Conservation (phyloP, 2,888 invertebrate species). For the Phyllotreta cruciferae region DNA sequence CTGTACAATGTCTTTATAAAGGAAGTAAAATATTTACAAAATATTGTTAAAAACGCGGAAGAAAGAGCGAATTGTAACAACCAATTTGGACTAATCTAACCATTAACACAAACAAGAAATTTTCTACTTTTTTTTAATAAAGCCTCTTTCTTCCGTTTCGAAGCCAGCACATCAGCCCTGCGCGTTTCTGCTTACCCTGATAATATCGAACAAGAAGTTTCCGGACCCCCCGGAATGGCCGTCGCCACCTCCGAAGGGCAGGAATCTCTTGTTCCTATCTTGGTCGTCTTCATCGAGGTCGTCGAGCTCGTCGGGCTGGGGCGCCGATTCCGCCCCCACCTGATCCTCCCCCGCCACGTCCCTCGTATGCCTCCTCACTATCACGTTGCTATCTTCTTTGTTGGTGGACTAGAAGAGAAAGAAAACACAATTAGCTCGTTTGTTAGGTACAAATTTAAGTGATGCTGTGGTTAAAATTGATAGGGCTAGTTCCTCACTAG, state of each 20-base stretch:
- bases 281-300: slow-evolving; percentile 76
- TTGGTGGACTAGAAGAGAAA: slow-evolving; percentile 52
- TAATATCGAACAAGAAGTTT: slow-evolving; percentile 88
- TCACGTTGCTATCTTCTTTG: slow-evolving; percentile 47
- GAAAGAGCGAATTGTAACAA: background rate
- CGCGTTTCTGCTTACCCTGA: slow-evolving; percentile 73
- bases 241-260: slow-evolving; percentile 70
- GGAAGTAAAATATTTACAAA: slow-evolving; percentile 12
- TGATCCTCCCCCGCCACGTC: slow-evolving; percentile 47
- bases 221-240: slow-evolving; percentile 74
- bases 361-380: slow-evolving; percentile 53
- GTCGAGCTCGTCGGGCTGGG: slow-evolving; percentile 74
- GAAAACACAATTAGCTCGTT: slow-evolving; percentile 19
- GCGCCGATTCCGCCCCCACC: slow-evolving; percentile 63
- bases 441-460: too few relatives aligned
- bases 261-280: slow-evolving; percentile 82
- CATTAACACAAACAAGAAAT: background rate
- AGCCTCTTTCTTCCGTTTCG: slow-evolving; percentile 2
- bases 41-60: background rate
- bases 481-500: slow-evolving; percentile 33
- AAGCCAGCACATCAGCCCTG: background rate
- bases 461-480: too few relatives aligned
- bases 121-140: background rate
- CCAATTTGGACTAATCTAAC: background rate
- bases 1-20: slow-evolving; percentile 6